phyloP scores from a whole-genome alignment of 2,113 vertebrate genomes.

The Panthera tigris region DNA sequence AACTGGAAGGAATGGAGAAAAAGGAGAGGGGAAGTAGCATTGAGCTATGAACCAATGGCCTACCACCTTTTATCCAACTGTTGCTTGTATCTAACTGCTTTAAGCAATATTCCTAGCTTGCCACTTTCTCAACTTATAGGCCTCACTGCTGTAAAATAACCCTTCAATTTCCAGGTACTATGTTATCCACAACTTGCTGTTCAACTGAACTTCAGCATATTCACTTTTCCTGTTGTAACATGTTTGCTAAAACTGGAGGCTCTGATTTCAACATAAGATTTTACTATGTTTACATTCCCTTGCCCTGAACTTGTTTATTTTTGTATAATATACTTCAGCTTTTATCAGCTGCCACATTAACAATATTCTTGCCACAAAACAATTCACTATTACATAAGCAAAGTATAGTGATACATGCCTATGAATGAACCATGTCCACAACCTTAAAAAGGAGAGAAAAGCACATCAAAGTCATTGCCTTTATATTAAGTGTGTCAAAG shows the following conservation, averaged over 20 bases:
- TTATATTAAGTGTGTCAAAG: constrained; percentile 44
- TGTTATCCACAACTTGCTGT: neutral
- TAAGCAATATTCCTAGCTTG: neutral
- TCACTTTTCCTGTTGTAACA: constrained; percentile 29
- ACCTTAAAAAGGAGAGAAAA: constrained; percentile 42
- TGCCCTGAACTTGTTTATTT: constrained; percentile 63
- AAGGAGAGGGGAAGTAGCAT: neutral
- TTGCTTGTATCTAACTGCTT: neutral
- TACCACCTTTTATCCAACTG: neutral
- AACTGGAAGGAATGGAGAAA: neutral
- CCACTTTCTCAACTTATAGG: neutral
- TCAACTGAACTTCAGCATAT: constrained; percentile 34
- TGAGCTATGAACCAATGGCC: neutral
- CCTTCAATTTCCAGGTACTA: neutral
- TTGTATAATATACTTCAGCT: constrained; percentile 26
- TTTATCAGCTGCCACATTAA: constrained; percentile 62
- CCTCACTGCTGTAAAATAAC: constrained; percentile 1
- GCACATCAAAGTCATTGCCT: constrained; percentile 39
- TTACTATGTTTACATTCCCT: constrained; percentile 40
- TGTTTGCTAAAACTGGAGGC: constrained; percentile 4
- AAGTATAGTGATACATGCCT: constrained; percentile 38
- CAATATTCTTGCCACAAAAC: constrained; percentile 47
- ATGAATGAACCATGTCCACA: constrained; percentile 20
- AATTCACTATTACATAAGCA: constrained; percentile 48
- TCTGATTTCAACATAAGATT: constrained; percentile 44